phyloP scores from a whole-genome alignment of 2,888 invertebrate genomes.

The Tineola bisselliella region DNA sequence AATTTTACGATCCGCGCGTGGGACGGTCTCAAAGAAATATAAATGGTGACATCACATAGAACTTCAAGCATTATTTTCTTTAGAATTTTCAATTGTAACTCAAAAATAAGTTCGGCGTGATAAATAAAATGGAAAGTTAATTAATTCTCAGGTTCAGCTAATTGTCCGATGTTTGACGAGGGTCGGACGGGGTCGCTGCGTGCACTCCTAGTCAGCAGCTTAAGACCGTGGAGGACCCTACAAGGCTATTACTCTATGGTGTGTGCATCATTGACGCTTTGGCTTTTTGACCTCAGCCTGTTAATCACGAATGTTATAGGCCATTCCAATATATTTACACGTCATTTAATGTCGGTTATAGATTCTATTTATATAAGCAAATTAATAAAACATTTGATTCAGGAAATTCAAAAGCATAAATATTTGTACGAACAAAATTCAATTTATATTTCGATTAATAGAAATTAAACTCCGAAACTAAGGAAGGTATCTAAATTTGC shows the following conservation, averaged over 20 bases:
- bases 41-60: conserved; percentile 27
- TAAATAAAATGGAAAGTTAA: conserved; percentile 44
- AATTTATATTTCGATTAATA: not conserved
- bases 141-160: conserved; percentile 51
- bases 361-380: no score
- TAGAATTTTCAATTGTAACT: not conserved
- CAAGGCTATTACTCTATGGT: conserved; percentile 9
- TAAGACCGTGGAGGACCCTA: conserved; percentile 23
- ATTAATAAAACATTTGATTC: not conserved
- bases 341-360: not conserved
- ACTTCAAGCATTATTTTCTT: conserved; percentile 13
- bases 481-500: conserved; percentile 12
- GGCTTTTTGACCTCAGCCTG: conserved; percentile 63
- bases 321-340: not conserved
- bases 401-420: not conserved
- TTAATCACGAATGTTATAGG: conserved; percentile 49
- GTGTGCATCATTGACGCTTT: conserved; percentile 3
- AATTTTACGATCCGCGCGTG: conserved; percentile 34
- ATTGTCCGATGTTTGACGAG: conserved; percentile 61
- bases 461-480: conserved; percentile 1
- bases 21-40: conserved; percentile 36
- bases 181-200: conserved; percentile 51
- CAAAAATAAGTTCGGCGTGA: conserved; percentile 16
- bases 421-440: not conserved
- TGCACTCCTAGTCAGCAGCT: conserved; percentile 23